These are phyloP conservation scores for Tragopan temminckii DNA, from an alignment of 2,797 vertebrate species.

Conservation along the genomic window DNA sequence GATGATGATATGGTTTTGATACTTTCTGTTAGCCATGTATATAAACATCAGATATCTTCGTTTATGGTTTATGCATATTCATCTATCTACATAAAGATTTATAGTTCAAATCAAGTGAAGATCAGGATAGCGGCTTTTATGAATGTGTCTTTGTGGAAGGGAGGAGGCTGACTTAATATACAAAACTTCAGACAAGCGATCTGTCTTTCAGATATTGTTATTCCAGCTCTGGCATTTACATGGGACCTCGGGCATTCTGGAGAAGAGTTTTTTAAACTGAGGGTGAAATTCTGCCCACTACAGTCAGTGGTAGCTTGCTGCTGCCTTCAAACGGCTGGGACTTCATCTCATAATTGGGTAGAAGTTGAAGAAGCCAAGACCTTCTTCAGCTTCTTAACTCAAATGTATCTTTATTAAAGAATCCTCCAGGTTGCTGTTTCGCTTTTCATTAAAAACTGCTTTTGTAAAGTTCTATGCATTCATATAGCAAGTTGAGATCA, in stretches of 20 bases:
- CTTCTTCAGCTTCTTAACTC: background rate
- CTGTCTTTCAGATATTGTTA: constrained; percentile 29
- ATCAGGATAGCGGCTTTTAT: background rate
- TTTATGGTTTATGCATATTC: constrained; percentile 26
- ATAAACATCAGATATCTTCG: constrained; percentile 41
- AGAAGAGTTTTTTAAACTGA: background rate
- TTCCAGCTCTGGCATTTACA: constrained; percentile 11
- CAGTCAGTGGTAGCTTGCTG: rapidly evolving
- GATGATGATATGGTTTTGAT: constrained; percentile 67
- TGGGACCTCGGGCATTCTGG: background rate
- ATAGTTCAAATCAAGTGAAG: background rate
- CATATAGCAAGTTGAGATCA: constrained; percentile 7
- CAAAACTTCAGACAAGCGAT: constrained; percentile 1
- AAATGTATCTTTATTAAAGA: background rate
- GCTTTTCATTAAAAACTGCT: background rate
- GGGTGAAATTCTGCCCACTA: background rate
- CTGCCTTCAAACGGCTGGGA: background rate
- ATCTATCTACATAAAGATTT: constrained; percentile 29
- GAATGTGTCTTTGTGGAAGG: background rate
- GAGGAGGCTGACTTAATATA: constrained; percentile 25
- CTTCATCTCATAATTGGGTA: background rate
- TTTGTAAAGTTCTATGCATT: background rate
- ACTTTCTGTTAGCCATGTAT: constrained; percentile 50
- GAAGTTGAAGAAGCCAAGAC: background rate
- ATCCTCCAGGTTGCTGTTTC: background rate